Conservation (phyloP, 2,797 vertebrate species). For the Clangula hyemalis region DNA sequence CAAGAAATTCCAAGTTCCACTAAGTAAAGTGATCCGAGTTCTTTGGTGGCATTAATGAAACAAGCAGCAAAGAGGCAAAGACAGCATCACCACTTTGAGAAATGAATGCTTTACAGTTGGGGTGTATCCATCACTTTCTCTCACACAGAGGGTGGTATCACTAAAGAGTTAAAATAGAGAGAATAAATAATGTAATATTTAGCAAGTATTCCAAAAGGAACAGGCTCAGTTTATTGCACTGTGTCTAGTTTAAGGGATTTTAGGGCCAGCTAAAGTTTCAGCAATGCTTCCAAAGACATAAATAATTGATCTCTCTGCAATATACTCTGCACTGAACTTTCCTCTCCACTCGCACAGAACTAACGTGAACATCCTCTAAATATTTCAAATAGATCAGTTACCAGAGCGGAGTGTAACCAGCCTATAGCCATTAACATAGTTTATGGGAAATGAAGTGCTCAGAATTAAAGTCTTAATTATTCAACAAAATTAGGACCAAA, state of each 20-base stretch:
- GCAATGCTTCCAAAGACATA: slow-evolving; percentile 33
- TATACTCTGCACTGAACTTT: slow-evolving; percentile 55
- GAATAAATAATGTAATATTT: not conserved
- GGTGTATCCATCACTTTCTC: not conserved
- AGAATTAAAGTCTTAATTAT: slow-evolving; percentile 11
- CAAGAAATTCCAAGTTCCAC: not conserved
- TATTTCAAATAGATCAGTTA: slow-evolving; percentile 74
- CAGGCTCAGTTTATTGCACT: not conserved
- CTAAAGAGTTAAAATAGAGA: not conserved
- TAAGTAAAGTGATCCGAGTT: not conserved
- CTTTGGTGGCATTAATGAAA: not conserved
- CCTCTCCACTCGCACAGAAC: slow-evolving; percentile 22
- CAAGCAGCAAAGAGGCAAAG: not conserved
- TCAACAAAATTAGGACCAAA: slow-evolving; percentile 8
- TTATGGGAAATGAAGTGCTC: not conserved
- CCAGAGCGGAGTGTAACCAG: slow-evolving; percentile 29
- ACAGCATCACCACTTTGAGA: not conserved
- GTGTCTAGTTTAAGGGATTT: slow-evolving; percentile 45
- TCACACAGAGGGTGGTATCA: not conserved
- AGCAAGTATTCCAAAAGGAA: not conserved
- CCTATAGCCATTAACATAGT: slow-evolving; percentile 24
- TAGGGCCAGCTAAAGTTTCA: slow-evolving; percentile 62
- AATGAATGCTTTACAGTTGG: not conserved
- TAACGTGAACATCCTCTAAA: slow-evolving; percentile 63
- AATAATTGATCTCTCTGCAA: slow-evolving; percentile 68